Conservation (phyloP, 2,888 invertebrate genomes). For the Neoaliturus tenellus region DNA sequence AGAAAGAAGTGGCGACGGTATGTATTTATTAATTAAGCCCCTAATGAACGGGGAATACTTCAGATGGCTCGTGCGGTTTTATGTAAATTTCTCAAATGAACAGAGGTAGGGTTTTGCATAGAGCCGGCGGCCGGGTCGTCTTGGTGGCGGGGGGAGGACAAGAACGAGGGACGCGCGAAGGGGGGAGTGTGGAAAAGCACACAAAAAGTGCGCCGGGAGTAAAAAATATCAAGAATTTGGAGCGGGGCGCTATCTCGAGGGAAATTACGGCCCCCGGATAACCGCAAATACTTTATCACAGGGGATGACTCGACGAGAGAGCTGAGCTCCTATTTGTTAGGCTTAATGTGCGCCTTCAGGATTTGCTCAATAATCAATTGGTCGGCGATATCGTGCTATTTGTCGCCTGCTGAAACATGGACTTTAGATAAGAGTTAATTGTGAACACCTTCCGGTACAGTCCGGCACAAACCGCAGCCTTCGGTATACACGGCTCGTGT, state of each 20-base stretch:
- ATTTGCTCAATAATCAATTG: constrained; percentile 56
- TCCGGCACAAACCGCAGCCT: neutral
- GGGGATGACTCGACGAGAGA: constrained; percentile 57
- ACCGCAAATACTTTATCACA: constrained; percentile 61
- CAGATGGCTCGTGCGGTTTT: constrained; percentile 59
- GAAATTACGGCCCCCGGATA: constrained; percentile 59
- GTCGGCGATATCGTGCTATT: constrained; percentile 26
- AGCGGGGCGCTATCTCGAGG: constrained; percentile 59
- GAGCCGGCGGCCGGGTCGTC: constrained; percentile 58
- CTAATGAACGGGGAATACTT: constrained; percentile 60
- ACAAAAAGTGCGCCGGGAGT: constrained; percentile 59
- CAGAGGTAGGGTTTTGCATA: constrained; percentile 59
- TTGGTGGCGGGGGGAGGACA: constrained; percentile 56
- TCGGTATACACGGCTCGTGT: neutral
- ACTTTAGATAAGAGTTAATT: constrained; percentile 52
- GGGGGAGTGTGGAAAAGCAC: constrained; percentile 57
- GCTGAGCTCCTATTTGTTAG: constrained; percentile 59
- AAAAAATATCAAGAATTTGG: constrained; percentile 61
- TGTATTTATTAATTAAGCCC: constrained; percentile 60
- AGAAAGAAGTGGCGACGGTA: constrained; percentile 54
- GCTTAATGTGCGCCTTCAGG: constrained; percentile 58
- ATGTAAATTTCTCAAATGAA: constrained; percentile 61
- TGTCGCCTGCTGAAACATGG: constrained; percentile 49
- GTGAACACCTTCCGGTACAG: constrained; percentile 41
- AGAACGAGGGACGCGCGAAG: constrained; percentile 51